A percentile compares a stretch with the other conserved stretches of the same genome.
phyloP scores from a whole-genome alignment of 1,140 invertebrate genomes.

The Philopotamus ludificatus region DNA sequence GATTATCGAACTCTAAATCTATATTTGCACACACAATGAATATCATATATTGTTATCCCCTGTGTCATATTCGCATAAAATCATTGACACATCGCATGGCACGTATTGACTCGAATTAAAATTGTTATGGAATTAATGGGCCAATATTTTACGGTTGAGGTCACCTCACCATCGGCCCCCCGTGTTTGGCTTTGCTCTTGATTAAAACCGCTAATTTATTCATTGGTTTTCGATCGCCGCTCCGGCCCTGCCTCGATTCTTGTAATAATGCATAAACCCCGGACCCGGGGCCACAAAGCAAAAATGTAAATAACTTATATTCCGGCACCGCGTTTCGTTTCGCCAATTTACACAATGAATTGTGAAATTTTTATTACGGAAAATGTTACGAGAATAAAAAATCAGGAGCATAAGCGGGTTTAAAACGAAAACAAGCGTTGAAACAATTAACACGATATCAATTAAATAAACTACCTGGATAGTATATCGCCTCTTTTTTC shows the following conservation, averaged over 20 bases:
- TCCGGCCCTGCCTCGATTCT: background rate
- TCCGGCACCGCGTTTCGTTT: too few relatives aligned
- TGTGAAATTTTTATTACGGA: background rate
- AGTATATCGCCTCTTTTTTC: conserved; percentile 65
- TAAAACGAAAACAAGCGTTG: too few relatives aligned
- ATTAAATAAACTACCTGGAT: conserved; percentile 68
- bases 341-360: too few relatives aligned
- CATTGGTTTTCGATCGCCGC: conserved; percentile 15
- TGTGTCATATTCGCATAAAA: too few relatives aligned
- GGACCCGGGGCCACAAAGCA: conserved; percentile 1
- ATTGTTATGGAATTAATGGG: conserved; percentile 19
- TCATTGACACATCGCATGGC: too few relatives aligned
- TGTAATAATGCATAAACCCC: background rate
- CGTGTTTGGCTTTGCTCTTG: conserved; percentile 21
- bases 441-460: too few relatives aligned
- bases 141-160: conserved; percentile 11
- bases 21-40: too few relatives aligned
- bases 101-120: background rate
- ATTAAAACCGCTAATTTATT: conserved; percentile 28
- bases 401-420: too few relatives aligned
- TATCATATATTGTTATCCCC: too few relatives aligned
- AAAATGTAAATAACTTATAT: conserved; percentile 9
- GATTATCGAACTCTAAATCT: too few relatives aligned
- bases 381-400: too few relatives aligned
- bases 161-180: conserved; percentile 8